phyloP scores from a whole-genome alignment of 2,113 vertebrate species.

The Artemisiospiza belli region DNA sequence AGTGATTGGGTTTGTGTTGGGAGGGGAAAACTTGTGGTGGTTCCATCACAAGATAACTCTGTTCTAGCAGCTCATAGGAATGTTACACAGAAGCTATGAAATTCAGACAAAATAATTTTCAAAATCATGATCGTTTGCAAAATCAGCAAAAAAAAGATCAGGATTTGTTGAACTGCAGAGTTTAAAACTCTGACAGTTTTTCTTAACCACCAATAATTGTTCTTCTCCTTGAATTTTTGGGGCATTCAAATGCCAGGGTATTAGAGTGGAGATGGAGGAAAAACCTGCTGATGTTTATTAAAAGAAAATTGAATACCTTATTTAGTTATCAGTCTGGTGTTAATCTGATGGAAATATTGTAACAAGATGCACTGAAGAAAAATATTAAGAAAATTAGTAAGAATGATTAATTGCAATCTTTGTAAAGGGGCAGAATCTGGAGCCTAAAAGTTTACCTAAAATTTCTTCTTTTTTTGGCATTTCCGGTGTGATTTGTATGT shows the following conservation, averaged over 20 bases:
- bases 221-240: neutral
- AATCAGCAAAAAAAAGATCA: neutral
- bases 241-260: neutral
- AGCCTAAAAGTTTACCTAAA: neutral
- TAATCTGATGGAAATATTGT: neutral
- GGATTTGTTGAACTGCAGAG: neutral
- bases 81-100: neutral
- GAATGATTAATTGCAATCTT: neutral
- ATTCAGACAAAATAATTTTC: neutral
- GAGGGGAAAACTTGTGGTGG: neutral
- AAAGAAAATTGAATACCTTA: neutral
- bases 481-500: neutral
- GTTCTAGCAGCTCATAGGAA: neutral
- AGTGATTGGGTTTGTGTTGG: neutral
- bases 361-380: neutral
- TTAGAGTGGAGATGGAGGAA: neutral
- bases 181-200: neutral
- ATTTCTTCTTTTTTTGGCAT: neutral
- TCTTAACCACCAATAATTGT: neutral
- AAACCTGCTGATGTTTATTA: neutral
- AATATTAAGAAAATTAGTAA: neutral
- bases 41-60: neutral
- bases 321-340: neutral
- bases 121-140: neutral
- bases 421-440: neutral